Percentiles rank a stretch among this genome's conserved stretches.
These are phyloP conservation scores for Netta rufina DNA, from an alignment of 2,797 vertebrate genomes.

Conservation along the genomic window DNA sequence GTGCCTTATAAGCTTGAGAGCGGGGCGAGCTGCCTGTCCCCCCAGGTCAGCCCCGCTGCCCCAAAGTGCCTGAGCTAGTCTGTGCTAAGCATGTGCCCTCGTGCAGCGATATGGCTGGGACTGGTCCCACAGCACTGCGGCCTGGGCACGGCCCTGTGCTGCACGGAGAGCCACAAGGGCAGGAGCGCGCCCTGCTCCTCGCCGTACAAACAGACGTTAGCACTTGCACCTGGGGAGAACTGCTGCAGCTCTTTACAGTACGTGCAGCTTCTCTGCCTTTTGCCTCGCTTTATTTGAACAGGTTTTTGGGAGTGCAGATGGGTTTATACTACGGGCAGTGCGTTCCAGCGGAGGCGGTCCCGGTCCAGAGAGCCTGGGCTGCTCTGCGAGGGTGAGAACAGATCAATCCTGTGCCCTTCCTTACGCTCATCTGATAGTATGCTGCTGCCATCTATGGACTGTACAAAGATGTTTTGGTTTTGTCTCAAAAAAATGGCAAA, in stretches of 20 bases:
- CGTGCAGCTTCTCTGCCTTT: slow-evolving; percentile 19
- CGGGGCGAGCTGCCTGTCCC: background rate
- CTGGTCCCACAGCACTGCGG: background rate
- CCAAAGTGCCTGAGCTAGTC: background rate
- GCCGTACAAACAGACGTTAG: fast-evolving
- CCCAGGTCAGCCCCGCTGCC: background rate
- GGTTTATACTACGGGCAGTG: background rate
- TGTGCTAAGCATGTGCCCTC: background rate
- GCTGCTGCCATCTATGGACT: slow-evolving; percentile 64
- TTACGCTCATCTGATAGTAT: slow-evolving; percentile 33
- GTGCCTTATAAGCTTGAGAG: slow-evolving; percentile 8
- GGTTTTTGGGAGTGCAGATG: slow-evolving; percentile 14
- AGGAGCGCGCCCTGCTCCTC: fast-evolving
- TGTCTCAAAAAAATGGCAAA: slow-evolving; percentile 46
- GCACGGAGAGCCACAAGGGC: fast-evolving
- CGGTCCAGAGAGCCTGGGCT: background rate
- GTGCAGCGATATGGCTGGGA: background rate
- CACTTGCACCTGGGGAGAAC: background rate
- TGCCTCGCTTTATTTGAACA: slow-evolving; percentile 5
- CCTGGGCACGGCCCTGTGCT: background rate
- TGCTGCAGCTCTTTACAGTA: fast-evolving
- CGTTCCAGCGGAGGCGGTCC: background rate
- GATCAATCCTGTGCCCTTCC: background rate
- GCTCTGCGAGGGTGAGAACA: background rate
- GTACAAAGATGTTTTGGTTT: background rate